These are phyloP conservation scores for Xylocopa sonorina DNA, from an alignment of 1,140 invertebrate genomes.

Conservation along the genomic window DNA sequence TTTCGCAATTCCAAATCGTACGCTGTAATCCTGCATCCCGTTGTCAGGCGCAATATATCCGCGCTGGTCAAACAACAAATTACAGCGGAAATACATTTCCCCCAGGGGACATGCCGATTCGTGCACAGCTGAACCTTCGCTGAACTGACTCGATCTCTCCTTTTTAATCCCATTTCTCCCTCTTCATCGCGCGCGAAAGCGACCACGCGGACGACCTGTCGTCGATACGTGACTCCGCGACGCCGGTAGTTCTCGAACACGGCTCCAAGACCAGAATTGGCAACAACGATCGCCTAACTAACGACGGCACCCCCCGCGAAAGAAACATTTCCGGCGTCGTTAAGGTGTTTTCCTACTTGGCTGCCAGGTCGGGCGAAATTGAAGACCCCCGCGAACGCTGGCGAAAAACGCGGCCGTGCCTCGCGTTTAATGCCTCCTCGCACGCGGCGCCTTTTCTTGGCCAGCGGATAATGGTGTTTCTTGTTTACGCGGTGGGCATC, in stretches of 20 bases:
- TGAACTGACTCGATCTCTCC: too few species aligned
- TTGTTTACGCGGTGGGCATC: constrained; percentile 37
- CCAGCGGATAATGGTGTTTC: constrained; percentile 44
- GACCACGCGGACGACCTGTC: not conserved
- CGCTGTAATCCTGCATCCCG: too few species aligned
- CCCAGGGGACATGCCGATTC: too few species aligned
- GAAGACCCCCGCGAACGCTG: constrained; percentile 13
- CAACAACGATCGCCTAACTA: constrained; percentile 38
- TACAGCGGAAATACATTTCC: too few species aligned
- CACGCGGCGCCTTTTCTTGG: constrained; percentile 22
- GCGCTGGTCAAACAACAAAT: too few species aligned
- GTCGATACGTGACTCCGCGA: not conserved
- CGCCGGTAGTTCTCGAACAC: not conserved
- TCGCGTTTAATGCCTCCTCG: constrained; percentile 51
- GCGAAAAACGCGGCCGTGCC: constrained; percentile 6
- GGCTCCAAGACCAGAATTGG: not conserved
- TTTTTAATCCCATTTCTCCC: too few species aligned
- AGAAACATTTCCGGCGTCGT: constrained; percentile 48
- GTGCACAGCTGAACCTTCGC: too few species aligned
- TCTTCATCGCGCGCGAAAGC: not conserved
- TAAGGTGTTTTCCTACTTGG: constrained; percentile 49
- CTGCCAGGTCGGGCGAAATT: constrained; percentile 28
- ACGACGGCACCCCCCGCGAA: constrained; percentile 32
- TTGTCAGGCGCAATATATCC: too few species aligned
- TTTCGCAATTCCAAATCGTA: too few species aligned